These are phyloP conservation scores for Cosmopolites sordidus DNA, from an alignment of 2,888 invertebrate genomes.

Conservation along the genomic window DNA sequence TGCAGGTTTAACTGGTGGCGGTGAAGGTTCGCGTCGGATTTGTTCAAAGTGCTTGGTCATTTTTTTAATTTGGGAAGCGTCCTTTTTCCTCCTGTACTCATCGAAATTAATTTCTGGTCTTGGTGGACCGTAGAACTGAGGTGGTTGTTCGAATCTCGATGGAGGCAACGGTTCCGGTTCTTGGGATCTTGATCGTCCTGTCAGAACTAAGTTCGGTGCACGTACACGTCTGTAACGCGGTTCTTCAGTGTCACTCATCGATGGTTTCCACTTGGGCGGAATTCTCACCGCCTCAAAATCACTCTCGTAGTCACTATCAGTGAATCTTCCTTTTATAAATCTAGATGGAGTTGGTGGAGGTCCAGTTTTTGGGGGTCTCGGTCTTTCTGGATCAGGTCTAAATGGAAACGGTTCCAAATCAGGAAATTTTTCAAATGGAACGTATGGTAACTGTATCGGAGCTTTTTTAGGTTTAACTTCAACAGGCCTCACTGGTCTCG, in stretches of 20 bases:
- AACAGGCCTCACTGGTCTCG: constrained; percentile 36
- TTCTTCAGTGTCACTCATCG: constrained; percentile 62
- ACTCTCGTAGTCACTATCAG: constrained; percentile 66
- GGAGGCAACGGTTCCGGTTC: constrained; percentile 56
- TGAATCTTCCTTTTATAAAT: constrained; percentile 54
- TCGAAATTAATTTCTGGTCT: constrained; percentile 44
- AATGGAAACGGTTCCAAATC: constrained; percentile 53
- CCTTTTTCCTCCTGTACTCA: constrained; percentile 36
- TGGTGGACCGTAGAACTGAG: constrained; percentile 46
- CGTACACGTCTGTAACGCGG: constrained; percentile 54
- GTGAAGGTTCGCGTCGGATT: constrained; percentile 33
- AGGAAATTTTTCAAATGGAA: constrained; percentile 48
- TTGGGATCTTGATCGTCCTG: constrained; percentile 54
- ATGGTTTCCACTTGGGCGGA: constrained; percentile 57
- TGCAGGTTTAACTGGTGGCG: constrained; percentile 46
- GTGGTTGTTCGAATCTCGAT: constrained; percentile 54
- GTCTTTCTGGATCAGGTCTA: constrained; percentile 49
- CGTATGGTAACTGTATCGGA: constrained; percentile 32
- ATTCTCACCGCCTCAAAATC: constrained; percentile 54
- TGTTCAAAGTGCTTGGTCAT: constrained; percentile 39
- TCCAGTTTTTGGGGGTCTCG: constrained; percentile 43
- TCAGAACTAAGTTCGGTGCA: constrained; percentile 49
- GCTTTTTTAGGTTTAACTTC: constrained; percentile 37
- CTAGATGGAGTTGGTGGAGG: constrained; percentile 58
- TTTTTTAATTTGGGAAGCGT: constrained; percentile 38